Evolutionary conservation across 2,797 vertebrate genomes (phyloP).

Genomic region (Melopsittacus undulatus): DNA sequence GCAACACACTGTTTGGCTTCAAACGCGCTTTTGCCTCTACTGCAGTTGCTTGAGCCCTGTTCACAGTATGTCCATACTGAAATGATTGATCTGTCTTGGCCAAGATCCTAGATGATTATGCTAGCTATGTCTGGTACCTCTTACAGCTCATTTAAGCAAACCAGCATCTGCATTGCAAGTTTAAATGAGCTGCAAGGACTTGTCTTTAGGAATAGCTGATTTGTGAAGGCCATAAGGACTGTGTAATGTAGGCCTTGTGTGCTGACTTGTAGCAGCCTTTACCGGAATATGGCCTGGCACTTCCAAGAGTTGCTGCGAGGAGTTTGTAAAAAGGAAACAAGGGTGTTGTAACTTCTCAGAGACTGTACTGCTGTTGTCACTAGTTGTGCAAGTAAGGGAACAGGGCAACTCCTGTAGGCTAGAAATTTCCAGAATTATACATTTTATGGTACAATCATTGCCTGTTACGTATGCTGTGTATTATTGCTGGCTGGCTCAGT

Average conservation of each 20-base stretch:
- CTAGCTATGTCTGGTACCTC: not conserved
- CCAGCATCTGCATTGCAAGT: not conserved
- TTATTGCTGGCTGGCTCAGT: not conserved
- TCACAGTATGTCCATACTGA: not conserved
- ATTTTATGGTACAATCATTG: not conserved
- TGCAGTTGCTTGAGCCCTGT: not conserved
- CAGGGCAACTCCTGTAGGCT: not conserved
- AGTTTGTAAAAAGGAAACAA: not conserved
- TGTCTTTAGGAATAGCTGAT: not conserved
- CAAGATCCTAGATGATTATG: not conserved
- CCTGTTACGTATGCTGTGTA: not conserved
- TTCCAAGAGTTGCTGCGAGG: not conserved
- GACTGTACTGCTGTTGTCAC: not conserved
- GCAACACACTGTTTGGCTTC: not conserved
- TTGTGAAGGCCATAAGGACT: not conserved
- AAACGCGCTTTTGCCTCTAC: not conserved
- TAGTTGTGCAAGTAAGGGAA: conserved; percentile 19
- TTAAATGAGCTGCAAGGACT: not conserved
- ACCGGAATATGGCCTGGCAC: not conserved
- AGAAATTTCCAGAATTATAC: not conserved
- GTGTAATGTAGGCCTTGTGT: not conserved
- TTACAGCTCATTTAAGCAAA: not conserved
- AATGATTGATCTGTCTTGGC: not conserved
- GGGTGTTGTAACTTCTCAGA: not conserved
- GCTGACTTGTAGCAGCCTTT: not conserved